These are phyloP conservation scores for Petromus typicus DNA, from an alignment of 2,113 vertebrate genomes.

Conservation along the genomic window DNA sequence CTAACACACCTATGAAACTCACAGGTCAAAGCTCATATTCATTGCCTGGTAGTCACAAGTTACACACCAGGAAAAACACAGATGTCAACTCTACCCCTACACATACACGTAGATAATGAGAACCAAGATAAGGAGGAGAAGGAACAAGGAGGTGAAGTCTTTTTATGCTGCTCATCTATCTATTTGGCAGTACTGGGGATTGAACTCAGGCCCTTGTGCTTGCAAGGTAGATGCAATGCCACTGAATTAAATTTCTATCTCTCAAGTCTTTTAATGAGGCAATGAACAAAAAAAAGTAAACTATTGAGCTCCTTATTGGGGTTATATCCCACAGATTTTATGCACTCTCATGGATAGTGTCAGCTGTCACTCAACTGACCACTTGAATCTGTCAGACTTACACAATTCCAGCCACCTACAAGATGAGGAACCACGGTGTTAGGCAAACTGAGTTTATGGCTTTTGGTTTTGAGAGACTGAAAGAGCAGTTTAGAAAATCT, in stretches of 20 bases:
- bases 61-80: not conserved
- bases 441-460: not conserved
- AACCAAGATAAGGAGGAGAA: not conserved
- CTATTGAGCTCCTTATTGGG: not conserved
- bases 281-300: not conserved
- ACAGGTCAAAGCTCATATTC: not conserved
- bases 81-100: not conserved
- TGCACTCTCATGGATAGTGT: not conserved
- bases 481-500: not conserved
- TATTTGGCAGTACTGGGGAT: too few relatives aligned
- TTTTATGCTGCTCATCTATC: too few relatives aligned
- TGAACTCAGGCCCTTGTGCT: too few relatives aligned
- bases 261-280: not conserved
- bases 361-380: not conserved
- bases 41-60: not conserved
- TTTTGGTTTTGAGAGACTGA: not conserved
- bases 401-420: not conserved
- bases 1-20: not conserved
- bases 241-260: too few relatives aligned
- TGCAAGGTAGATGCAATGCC: too few relatives aligned
- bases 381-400: not conserved
- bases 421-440: not conserved
- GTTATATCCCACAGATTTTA: not conserved
- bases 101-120: not conserved
- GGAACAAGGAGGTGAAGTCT: not conserved